phyloP scores from a whole-genome alignment of 1,140 invertebrate species.

The Magallana angulata region DNA sequence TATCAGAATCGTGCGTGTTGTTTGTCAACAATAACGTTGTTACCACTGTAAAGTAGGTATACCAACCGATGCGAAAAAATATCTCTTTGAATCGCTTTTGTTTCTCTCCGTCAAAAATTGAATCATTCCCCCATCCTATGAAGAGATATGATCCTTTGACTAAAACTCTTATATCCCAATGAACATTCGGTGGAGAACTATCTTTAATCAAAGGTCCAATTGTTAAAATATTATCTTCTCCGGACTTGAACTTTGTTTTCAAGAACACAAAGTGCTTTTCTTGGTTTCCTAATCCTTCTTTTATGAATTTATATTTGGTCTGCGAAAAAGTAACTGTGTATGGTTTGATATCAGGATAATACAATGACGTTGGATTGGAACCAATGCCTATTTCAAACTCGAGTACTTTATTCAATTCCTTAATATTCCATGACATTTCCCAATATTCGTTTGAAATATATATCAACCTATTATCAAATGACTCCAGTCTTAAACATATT shows the following conservation, averaged over 20 bases:
- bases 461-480: conserved; percentile 10
- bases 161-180: conserved; percentile 10
- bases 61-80: conserved; percentile 58
- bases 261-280: conserved; percentile 59
- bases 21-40: no score
- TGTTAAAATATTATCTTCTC: conserved; percentile 32
- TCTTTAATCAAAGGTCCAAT: conserved; percentile 65
- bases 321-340: conserved; percentile 42
- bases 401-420: conserved; percentile 44
- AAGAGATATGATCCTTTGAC: conserved; percentile 38
- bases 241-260: conserved; percentile 59
- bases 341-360: conserved; percentile 28
- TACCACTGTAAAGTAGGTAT: no score
- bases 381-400: conserved; percentile 55
- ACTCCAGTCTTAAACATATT: background rate
- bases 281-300: conserved; percentile 51
- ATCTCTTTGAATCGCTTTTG: conserved; percentile 40
- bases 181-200: conserved; percentile 56
- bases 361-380: background rate
- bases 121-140: conserved; percentile 52
- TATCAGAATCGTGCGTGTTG: no score
- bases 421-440: conserved; percentile 48
- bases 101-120: conserved; percentile 61
- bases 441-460: conserved; percentile 50
- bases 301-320: background rate